Base-by-base conservation (phyloP, 2,113 vertebrate species). In the Cavia aperea region DNA sequence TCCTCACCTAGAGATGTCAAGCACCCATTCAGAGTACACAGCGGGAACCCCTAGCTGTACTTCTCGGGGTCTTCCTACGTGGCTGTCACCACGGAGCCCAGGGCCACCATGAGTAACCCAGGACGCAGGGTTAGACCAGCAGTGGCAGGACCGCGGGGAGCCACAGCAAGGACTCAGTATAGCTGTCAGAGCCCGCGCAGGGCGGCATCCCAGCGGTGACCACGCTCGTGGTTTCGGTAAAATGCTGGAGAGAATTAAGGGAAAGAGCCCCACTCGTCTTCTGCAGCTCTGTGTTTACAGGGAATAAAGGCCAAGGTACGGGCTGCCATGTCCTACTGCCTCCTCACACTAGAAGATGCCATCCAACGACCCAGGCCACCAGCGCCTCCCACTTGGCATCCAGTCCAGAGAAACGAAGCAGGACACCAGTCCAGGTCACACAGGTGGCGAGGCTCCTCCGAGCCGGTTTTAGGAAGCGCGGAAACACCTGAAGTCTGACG, bases 11-110 rank as follows among this genome's bases (percentile, higher is more conserved):
- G 6, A 39, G 23, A 14, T 10, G 58, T 31, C 24, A 19, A 16
- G 73, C 9, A 43, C 66, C 4, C 1, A 1, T 19, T n/a, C 46
- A 31, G 51, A 39, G 13, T 24, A 23, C 19, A 15, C 0, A 0
- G 4, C 14, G 1, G 13, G 4, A 43, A 46, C 12, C 72, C 15
- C 49, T 1, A 65, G 4, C 11, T 2, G 29, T 1, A 2, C 70
- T 39, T 60, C 65, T 23, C 7, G 21, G 7, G 26, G 2, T 51
- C 54, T 58, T 56, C 21, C 24, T 2, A 21, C 4, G 1, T 4
- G 0, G 1, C 11, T 62, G 49, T 63, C 1, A 1, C 36, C 6
- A 4, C 33, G 21, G 19, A 29, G 54, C 11, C 14, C 26, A 15
- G 0, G 2, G 2, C 11, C 33, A 5, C 18, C 4, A 43, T 21